Percentiles rank a stretch among this genome's conserved stretches.
Evolutionary conservation across 2,797 vertebrate species (phyloP).

Genomic region (Sitta carolinensis): DNA sequence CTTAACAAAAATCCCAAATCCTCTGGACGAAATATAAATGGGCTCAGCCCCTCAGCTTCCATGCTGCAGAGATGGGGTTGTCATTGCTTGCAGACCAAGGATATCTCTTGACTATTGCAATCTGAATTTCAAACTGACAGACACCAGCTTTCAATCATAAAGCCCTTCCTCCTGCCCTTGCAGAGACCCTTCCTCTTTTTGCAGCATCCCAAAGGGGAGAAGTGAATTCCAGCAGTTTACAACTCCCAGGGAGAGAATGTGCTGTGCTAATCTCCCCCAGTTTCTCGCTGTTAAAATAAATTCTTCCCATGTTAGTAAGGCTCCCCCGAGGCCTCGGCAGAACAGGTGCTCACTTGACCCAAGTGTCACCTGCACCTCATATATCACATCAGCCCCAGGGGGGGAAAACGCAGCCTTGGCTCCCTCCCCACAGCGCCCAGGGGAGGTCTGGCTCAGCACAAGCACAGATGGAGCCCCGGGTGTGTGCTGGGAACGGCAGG

Average conservation of each 20-base stretch:
- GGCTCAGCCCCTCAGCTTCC: not conserved
- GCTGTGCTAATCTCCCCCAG: constrained; percentile 30
- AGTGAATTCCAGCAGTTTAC: constrained; percentile 61
- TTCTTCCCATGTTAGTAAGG: constrained; percentile 70
- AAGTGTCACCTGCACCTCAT: constrained; percentile 70
- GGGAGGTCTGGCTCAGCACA: constrained; percentile 51
- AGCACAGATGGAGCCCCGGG: not conserved
- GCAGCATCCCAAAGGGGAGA: constrained; percentile 3
- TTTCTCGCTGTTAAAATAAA: constrained; percentile 54
- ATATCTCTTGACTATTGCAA: not conserved
- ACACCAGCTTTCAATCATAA: not conserved
- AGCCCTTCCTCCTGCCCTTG: not conserved
- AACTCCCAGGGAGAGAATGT: constrained; percentile 29
- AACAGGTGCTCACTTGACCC: constrained; percentile 77
- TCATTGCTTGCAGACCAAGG: not conserved
- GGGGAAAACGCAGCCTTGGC: constrained; percentile 16
- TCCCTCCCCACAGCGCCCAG: not conserved
- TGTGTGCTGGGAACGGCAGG: not conserved
- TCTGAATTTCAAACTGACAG: not conserved
- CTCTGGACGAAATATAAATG: not conserved
- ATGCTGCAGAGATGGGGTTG: not conserved
- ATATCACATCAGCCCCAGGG: constrained; percentile 66
- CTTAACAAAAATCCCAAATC: not conserved
- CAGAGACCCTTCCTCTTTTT: not conserved
- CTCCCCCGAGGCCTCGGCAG: constrained; percentile 66